Evolutionary conservation across 53 echinoderm and acorn worm genomes (phyloP), one percentile per base, ranked within the genome.

Genomic region (Pentamera pediparva): DNA sequence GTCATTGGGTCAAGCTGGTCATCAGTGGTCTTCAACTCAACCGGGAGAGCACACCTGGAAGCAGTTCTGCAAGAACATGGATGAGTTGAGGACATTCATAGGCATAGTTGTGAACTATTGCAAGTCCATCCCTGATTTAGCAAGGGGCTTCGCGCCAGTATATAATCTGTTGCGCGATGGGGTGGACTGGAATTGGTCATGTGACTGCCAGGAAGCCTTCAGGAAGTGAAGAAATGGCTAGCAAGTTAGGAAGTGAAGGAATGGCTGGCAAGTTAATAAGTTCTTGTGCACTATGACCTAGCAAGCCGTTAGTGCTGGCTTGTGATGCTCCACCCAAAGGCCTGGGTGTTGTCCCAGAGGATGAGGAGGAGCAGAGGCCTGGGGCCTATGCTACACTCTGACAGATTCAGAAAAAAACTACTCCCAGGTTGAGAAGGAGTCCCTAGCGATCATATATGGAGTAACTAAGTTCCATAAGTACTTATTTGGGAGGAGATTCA

Each of bases 391-490:
- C 69, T 6, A 76, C 78, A 62, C 35, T 13, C 18, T 62, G 18
- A 35, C 70, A 4, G 30, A 49, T n/a, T 70, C 70, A 0, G 70
- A 70, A 51, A 70, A 70, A 70, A 48, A 26, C 27, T 70, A 70
- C 31, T 70, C 33, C 8, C 70, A 70, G 17, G 30, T 27, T 3
- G 70, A 70, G 15, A 51, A 70, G 20, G 70, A 70, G 32, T 70
- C 70, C 6, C 21, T 48, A 35, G 70, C 70, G 17, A 70, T 70
- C 10, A 49, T 70, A 9, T 70, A 70, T 64, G 61, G 62, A 75
- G 80, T 64, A 45, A 55, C 21, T 62, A 63, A 75, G 82, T 77
- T 86, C 35, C 81, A 76, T 54, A 76, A 49, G 51, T 87, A 87
- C 39, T 35, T 82, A 35, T 73, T 57, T 63, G 82, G 74, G 12